These are phyloP conservation scores for Stylophora pistillata DNA, from an alignment of 64 coral and sea anemone genomes.

Conservation along the genomic window DNA sequence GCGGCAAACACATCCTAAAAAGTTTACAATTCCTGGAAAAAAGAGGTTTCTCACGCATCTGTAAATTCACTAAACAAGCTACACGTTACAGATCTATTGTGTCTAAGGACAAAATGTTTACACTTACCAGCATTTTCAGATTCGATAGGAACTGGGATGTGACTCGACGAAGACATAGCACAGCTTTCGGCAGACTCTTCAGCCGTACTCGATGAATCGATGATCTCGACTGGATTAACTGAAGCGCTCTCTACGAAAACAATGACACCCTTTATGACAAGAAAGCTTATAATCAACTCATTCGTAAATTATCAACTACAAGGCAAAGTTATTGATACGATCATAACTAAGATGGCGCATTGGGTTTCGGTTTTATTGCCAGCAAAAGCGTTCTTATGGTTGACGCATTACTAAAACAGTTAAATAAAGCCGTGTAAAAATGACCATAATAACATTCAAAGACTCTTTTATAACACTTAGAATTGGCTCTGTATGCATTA, in stretches of 20 bases:
- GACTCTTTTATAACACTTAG: no score
- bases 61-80: not conserved
- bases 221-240: conserved; percentile 8
- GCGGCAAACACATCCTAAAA: no score
- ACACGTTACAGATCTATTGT: not conserved
- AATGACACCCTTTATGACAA: conserved; percentile 16
- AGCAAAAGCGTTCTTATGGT: not conserved
- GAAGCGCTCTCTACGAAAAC: conserved; percentile 20
- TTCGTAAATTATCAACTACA: not conserved
- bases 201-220: conserved; percentile 29
- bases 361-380: not conserved
- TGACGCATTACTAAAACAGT: not conserved
- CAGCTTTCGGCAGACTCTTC: conserved; percentile 28
- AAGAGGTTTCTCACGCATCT: no score
- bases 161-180: conserved; percentile 8
- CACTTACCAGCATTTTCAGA: not conserved
- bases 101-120: not conserved
- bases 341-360: not conserved
- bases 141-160: conserved; percentile 3
- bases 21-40: conserved; percentile 13
- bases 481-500: not conserved
- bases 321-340: not conserved
- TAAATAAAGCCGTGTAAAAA: not conserved
- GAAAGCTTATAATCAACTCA: not conserved
- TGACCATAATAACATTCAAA: not conserved